Conservation (phyloP, 2,113 vertebrate species). For the Stictonetta naevosa region DNA sequence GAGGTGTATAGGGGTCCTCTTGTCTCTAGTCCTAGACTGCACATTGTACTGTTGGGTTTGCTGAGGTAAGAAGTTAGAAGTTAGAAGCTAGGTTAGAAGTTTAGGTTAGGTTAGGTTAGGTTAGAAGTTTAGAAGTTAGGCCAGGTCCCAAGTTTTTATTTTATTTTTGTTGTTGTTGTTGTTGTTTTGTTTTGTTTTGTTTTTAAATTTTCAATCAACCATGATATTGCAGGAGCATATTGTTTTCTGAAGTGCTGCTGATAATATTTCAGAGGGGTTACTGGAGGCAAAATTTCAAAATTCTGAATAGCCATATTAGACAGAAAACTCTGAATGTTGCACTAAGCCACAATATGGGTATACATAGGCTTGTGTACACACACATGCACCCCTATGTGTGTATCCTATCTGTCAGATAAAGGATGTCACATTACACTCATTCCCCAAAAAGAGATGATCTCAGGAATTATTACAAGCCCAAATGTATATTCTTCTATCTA, state of each 20-base stretch:
- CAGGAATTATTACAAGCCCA: neutral
- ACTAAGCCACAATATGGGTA: neutral
- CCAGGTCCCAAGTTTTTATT: neutral
- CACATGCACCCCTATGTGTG: no score
- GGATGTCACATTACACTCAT: neutral
- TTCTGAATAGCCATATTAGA: neutral
- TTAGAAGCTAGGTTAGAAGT: no score
- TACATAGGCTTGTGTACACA: neutral
- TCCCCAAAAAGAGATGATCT: neutral
- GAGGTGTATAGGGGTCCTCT: rapidly evolving
- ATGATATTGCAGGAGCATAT: neutral
- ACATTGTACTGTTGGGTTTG: neutral
- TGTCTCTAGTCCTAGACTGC: neutral
- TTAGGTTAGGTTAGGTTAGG: no score
- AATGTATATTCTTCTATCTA: neutral
- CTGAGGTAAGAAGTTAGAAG: neutral
- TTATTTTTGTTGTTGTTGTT: no score
- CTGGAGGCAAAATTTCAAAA: neutral
- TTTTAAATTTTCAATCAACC: neutral
- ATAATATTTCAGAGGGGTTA: neutral
- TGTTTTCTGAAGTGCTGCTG: neutral
- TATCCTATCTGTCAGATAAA: neutral
- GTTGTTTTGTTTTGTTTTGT: neutral
- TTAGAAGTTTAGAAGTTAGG: neutral
- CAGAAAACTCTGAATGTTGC: neutral